Percentiles rank a stretch among this genome's conserved stretches.
Evolutionary conservation across 2,113 vertebrate genomes (phyloP).

Genomic region (Ploceus nigricollis): DNA sequence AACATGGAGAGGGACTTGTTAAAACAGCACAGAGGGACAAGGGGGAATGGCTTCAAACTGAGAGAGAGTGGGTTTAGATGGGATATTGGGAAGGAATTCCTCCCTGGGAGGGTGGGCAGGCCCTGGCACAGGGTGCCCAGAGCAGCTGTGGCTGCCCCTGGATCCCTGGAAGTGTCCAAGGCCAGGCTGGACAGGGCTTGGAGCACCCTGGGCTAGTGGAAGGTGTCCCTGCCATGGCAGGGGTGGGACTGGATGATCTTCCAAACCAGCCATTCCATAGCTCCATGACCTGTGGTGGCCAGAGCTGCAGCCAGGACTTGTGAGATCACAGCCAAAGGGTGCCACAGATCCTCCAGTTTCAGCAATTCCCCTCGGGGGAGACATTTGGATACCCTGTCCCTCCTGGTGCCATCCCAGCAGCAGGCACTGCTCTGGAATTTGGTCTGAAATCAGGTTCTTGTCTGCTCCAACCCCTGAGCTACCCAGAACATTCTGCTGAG

Average conservation of each 20-base stretch:
- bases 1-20: rapidly evolving
- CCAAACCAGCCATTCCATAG: not conserved
- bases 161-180: not conserved
- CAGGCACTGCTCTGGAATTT: not conserved
- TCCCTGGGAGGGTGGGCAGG: rapidly evolving
- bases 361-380: not conserved
- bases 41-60: not conserved
- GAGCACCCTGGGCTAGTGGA: rapidly evolving
- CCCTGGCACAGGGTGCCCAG: not conserved
- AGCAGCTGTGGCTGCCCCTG: not conserved
- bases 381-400: not conserved
- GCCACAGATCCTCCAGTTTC: not conserved
- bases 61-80: not conserved
- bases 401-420: not conserved
- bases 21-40: not conserved
- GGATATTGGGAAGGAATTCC: not conserved
- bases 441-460: not conserved
- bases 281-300: not conserved
- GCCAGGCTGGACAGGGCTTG: rapidly evolving
- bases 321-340: not conserved
- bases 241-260: no score
- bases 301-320: not conserved
- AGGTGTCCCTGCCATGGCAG: not conserved
- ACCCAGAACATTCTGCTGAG: not conserved
- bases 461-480: not conserved